Base-by-base conservation (phyloP, 2,797 vertebrate species). In the Hemitrygon akajei region DNA sequence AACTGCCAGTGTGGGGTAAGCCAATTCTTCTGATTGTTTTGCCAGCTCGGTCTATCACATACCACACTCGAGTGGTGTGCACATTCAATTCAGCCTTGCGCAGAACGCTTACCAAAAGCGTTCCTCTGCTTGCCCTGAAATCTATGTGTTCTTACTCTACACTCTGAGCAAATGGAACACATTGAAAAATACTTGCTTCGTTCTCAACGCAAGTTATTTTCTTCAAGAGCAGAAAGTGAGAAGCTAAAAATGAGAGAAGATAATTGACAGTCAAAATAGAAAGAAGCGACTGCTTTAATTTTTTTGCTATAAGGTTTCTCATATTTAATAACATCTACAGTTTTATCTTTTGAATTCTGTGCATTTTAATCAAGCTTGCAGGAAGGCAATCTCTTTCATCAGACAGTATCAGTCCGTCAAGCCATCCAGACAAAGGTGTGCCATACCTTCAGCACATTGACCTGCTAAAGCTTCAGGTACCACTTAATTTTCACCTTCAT, bases 401-500 rank as follows among this genome's bases (percentile, higher is more conserved):
- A 93, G 40, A 76, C 73, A 58, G 73, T 93, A 93, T 76, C 91
- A 75, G 71, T 76, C 91, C 93, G 73, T 93, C 91, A 93, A 76
- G 73, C 91, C 73, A 93, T 76, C 40, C 71, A 11, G 73, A 76
- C 91, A 93, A 93, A 93, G 71, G 60, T 63, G 9, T 89, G 60
- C 91, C 91, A 76, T 73, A 56, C 25, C 91, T 93, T 76, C 73
- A 76, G 27, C 91, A 75, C 91, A 75, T 30, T 93, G 91, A 93
- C 91, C 71, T 93, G 91, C 40, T 56, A 93, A 93, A 40, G 37
- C 69, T 93, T 37, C 40, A 93, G 91, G 69, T 37, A 93, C 91
- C 91, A 93, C 73, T 93, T 75, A 93, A 76, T 93, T 93, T 76
- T 93, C 91, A 93, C 91, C 91, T 93, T 93, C 71, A 93, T 75